Evolutionary conservation across 2,113 vertebrate species (phyloP), one percentile per base, ranked within the genome.

Genomic region (Hydrochoerus hydrochaeris): DNA sequence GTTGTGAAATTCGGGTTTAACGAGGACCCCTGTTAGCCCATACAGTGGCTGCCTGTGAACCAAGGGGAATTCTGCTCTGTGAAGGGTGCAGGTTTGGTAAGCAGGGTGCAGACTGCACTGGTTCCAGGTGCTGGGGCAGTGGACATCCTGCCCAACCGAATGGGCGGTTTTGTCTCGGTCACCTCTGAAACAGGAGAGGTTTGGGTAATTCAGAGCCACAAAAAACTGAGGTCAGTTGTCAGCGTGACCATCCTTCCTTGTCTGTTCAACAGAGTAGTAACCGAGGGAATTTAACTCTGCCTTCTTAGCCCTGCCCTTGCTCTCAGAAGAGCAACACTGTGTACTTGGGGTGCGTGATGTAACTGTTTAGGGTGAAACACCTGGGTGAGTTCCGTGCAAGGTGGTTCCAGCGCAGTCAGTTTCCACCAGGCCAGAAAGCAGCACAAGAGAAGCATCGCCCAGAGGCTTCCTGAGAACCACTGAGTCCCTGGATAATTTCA

Each of bases 231-330:
- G 38, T 7, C 38, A 28, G 1, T 3, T 16, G 75, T 77, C 91
- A 63, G 26, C 20, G 4, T 49, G 32, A 57, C 28, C 44, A 83
- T 63, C 41, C 38, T 86, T 89, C 54, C 22, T 84, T 32, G 6
- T 10, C 13, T 30, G 60, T 46, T 67, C 58, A 41, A 63, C 77
- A 52, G 77, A 80, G 30, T 60, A 35, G 22, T 85, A 58, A 78
- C 7, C 7, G 44, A 58, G 11, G 38, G 44, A 62, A n/a, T 8
- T 71, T 16, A n/a, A n/a, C 35, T 63, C 11, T 0, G 0, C 16
- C 44, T 90, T 54, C 71, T 82, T 6, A 26, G 35, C 65, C 65
- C 24, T 63, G 2, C 32, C 24, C 14, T 16, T 11, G 0, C 11
- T 35, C 20, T 12, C 13, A 3, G 19, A 44, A 24, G 24, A 49